phyloP scores from a whole-genome alignment of 1,140 invertebrate species.

The Drosophila pseudoobscura region DNA sequence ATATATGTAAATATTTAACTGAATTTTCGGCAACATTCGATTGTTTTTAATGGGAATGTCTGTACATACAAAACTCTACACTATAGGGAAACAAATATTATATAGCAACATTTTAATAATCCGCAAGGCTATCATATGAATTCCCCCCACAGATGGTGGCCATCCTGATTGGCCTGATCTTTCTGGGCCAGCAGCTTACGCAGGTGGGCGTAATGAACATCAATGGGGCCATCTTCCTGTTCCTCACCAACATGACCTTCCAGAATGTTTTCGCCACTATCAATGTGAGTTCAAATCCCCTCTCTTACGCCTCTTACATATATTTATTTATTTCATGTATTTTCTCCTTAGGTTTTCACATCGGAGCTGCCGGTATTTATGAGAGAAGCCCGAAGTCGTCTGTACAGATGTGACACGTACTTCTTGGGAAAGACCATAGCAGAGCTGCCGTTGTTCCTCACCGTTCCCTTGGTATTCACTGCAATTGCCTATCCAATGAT shows the following conservation, averaged over 20 bases:
- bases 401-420: constrained; percentile 96
- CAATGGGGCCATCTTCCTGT: constrained; percentile 96
- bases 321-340: not conserved
- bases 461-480: constrained; percentile 93
- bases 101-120: no score
- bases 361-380: constrained; percentile 95
- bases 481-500: constrained; percentile 94
- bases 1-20: no score
- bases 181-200: constrained; percentile 92
- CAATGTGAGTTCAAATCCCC: constrained; percentile 86
- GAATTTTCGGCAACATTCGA: not conserved
- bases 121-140: not conserved
- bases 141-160: constrained; percentile 89
- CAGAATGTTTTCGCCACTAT: constrained; percentile 95
- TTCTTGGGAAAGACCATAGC: constrained; percentile 96
- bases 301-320: not conserved
- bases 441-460: constrained; percentile 92
- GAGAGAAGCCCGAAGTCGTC: constrained; percentile 94
- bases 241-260: constrained; percentile 96
- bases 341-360: constrained; percentile 91
- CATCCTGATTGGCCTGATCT: constrained; percentile 93
- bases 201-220: constrained; percentile 97
- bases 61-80: no score
- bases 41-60: not conserved
- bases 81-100: no score